phyloP scores from a whole-genome alignment of 2,797 vertebrate genomes.

The Choloepus didactylus region DNA sequence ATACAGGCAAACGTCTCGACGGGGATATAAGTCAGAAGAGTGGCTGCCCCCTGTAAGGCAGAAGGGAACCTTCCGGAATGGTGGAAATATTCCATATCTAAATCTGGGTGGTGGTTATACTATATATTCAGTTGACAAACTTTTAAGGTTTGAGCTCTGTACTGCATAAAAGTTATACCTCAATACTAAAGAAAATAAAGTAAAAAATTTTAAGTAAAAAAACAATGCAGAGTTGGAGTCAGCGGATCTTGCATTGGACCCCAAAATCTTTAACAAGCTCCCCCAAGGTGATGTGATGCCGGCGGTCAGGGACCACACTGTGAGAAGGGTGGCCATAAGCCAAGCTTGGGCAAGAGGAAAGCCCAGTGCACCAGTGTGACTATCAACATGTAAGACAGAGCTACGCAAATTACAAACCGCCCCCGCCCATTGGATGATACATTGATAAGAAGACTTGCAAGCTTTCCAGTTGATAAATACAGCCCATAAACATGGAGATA shows the following conservation, averaged over 20 bases:
- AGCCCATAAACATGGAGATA: background rate
- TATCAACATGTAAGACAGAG: background rate
- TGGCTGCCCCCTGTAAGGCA: background rate
- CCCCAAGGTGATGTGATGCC: background rate
- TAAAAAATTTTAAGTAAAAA: background rate
- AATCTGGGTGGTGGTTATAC: background rate
- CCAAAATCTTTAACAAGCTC: background rate
- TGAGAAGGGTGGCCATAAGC: rapidly evolving
- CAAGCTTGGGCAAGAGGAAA: background rate
- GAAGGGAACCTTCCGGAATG: background rate
- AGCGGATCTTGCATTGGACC: background rate
- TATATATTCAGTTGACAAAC: background rate
- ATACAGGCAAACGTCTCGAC: background rate
- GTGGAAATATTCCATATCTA: background rate
- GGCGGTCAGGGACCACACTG: too few relatives aligned
- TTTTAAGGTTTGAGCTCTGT: background rate
- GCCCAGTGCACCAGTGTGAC: rapidly evolving
- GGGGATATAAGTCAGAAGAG: background rate
- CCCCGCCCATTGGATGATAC: too few relatives aligned
- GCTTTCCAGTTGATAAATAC: background rate
- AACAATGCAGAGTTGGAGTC: background rate
- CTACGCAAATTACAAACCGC: too few relatives aligned
- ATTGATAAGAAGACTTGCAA: too few relatives aligned
- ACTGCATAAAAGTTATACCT: background rate
- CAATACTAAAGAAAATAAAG: background rate